Evolutionary conservation across 2,797 vertebrate species (phyloP).

Genomic region (Taeniopygia guttata): DNA sequence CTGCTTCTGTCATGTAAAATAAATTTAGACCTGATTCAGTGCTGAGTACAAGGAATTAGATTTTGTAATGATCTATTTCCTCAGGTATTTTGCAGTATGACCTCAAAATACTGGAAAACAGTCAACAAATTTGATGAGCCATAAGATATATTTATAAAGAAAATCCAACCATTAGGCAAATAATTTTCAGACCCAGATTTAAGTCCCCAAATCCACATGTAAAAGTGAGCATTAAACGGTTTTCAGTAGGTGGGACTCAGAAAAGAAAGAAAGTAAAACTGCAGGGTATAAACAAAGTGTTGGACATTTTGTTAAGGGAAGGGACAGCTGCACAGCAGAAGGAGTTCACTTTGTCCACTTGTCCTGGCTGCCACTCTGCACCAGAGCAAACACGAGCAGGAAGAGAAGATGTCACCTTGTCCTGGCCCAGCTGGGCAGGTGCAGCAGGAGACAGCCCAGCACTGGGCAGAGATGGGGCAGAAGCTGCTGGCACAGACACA

Average conservation of each 20-base stretch:
- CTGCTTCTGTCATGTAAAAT: conserved; percentile 50
- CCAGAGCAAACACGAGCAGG: accelerated
- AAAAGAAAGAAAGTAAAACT: neutral
- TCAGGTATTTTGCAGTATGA: neutral
- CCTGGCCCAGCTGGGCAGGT: accelerated
- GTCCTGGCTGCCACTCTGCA: neutral
- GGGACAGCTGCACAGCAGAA: neutral
- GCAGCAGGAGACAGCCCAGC: neutral
- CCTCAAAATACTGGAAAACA: neutral
- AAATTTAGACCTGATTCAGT: conserved; percentile 17
- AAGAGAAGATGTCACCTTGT: neutral
- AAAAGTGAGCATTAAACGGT: neutral
- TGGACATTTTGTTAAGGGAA: neutral
- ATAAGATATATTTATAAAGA: neutral
- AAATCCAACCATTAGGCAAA: neutral
- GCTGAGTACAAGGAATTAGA: conserved; percentile 23
- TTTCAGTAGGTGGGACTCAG: neutral
- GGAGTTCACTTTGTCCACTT: neutral
- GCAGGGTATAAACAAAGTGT: neutral
- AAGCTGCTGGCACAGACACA: neutral
- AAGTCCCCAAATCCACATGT: neutral
- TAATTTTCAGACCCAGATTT: neutral
- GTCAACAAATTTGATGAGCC: neutral
- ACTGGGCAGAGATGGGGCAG: neutral
- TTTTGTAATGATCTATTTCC: conserved; percentile 46